A percentile compares a stretch with the other conserved stretches of the same genome.
These are phyloP conservation scores for Rhingia rostrata DNA, from an alignment of 2,888 invertebrate species.

Conservation along the genomic window DNA sequence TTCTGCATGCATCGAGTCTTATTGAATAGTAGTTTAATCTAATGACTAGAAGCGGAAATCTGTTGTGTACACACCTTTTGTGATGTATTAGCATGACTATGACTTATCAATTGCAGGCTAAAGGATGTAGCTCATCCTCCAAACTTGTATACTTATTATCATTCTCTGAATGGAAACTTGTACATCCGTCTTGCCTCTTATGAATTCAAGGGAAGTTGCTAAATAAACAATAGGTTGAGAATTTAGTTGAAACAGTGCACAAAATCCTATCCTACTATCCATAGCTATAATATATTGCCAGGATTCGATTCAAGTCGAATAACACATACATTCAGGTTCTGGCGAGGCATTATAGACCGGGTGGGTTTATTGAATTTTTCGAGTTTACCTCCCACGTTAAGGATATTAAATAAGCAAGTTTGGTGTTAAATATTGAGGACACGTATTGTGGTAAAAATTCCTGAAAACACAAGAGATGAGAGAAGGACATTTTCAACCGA, in stretches of 20 bases:
- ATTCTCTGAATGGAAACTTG: background rate
- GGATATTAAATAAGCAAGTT: slow-evolving; percentile 59
- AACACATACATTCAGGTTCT: background rate
- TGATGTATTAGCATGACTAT: slow-evolving; percentile 18
- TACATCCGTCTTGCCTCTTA: slow-evolving; percentile 25
- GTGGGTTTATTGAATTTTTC: slow-evolving; percentile 55
- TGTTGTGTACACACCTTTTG: slow-evolving; percentile 52
- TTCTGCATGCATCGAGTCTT: slow-evolving; percentile 38
- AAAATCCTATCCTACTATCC: slow-evolving; percentile 39
- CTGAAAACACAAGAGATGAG: slow-evolving; percentile 32
- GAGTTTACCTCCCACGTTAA: slow-evolving; percentile 39
- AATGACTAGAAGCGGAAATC: slow-evolving; percentile 58
- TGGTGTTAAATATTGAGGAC: slow-evolving; percentile 62
- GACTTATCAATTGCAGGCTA: slow-evolving; percentile 29
- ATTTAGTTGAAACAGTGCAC: slow-evolving; percentile 58
- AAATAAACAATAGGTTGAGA: slow-evolving; percentile 63
- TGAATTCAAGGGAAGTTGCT: slow-evolving; percentile 51
- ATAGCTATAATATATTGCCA: slow-evolving; percentile 37
- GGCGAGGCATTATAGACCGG: slow-evolving; percentile 6
- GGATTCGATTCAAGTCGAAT: slow-evolving; percentile 43
- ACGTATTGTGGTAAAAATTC: slow-evolving; percentile 63
- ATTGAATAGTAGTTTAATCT: slow-evolving; percentile 37
- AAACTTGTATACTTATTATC: background rate
- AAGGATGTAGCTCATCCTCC: slow-evolving; percentile 11
- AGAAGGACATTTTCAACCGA: slow-evolving; percentile 37